Evolutionary conservation across 2,888 invertebrate genomes (phyloP), one percentile per base, ranked within the genome.

Genomic region (Eupithecia subumbrata): DNA sequence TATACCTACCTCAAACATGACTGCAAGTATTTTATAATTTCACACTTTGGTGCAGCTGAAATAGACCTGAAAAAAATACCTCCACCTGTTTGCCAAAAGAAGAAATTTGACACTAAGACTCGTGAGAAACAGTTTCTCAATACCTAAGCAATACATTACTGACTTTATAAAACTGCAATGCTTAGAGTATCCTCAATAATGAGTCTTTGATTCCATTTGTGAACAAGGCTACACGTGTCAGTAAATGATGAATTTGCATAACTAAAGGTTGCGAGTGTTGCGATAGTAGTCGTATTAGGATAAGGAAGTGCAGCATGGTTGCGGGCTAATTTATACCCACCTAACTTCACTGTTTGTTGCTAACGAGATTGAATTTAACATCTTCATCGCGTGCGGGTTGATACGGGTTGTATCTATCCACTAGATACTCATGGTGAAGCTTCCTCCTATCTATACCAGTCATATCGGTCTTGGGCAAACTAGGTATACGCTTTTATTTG

Each of bases 201-300:
- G 80, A 80, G 82, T 69, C 78, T 74, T 79, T 76, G 78, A 63
- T 69, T 82, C 82, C 86, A 84, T 87, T 83, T 84, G 76, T 82
- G 79, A 87, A 90, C 88, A 91, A 91, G 92, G 92, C 89, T 92
- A 93, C 93, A 92, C 93, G 92, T 92, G 93, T 87, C 85, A 74
- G 67, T 80, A 84, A 82, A 80, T 81, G 84, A 82, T 84, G 83
- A 85, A 81, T 84, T 83, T 81, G 88, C 89, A 86, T 85, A 81
- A 85, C 83, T 80, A 71, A 81, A 84, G 83, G 60, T 60, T 60
- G 14, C 60, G 25, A 60, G 60, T 60, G 84, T 82, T 82, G 78
- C 52, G 60, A 79, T 76, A 74, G 60, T 76, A 69, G 83, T 82
- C 80, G 75, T 78, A 83, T 83, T 75, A 80, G 81, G 83, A 83